Percentiles rank a stretch among this genome's conserved stretches.
Conservation (phyloP, 1,140 invertebrate species). For the Pachyrhynchus sulphureomaculatus region DNA sequence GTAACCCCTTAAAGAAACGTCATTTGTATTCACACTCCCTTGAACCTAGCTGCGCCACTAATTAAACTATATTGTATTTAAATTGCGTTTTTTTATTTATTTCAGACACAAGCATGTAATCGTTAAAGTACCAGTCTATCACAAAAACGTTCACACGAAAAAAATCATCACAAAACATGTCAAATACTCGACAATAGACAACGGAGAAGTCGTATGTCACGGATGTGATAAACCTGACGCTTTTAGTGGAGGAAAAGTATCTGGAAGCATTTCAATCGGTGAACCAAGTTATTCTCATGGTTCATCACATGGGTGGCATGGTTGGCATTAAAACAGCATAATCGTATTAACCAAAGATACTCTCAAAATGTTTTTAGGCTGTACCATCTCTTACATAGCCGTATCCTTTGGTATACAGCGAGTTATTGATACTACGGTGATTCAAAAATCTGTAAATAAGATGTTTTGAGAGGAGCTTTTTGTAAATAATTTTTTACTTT, state of each 20-base stretch:
- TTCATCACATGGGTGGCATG: constrained; percentile 10
- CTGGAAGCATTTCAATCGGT: constrained; percentile 25
- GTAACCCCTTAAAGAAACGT: too few species aligned
- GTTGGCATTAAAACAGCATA: constrained; percentile 11
- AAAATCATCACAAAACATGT: constrained; percentile 31
- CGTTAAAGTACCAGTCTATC: constrained; percentile 25
- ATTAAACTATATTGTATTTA: too few species aligned
- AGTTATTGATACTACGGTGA: too few species aligned
- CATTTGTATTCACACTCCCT: too few species aligned
- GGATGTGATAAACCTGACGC: constrained; percentile 19
- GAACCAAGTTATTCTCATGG: constrained; percentile 19
- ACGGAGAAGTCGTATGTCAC: constrained; percentile 24
- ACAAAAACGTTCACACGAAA: constrained; percentile 30
- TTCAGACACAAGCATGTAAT: constrained; percentile 27
- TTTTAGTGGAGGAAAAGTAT: constrained; percentile 24
- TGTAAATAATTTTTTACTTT: neutral
- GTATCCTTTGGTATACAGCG: too few species aligned
- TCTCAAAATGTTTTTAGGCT: too few species aligned
- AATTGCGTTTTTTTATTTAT: too few species aligned
- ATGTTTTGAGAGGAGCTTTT: too few species aligned
- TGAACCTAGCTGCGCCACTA: neutral
- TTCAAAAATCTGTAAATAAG: too few species aligned
- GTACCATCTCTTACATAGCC: too few species aligned
- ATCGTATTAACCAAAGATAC: neutral
- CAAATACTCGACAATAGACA: constrained; percentile 5